These are phyloP conservation scores for Caradrina kadenii DNA, from an alignment of 2,888 invertebrate species.

Conservation along the genomic window DNA sequence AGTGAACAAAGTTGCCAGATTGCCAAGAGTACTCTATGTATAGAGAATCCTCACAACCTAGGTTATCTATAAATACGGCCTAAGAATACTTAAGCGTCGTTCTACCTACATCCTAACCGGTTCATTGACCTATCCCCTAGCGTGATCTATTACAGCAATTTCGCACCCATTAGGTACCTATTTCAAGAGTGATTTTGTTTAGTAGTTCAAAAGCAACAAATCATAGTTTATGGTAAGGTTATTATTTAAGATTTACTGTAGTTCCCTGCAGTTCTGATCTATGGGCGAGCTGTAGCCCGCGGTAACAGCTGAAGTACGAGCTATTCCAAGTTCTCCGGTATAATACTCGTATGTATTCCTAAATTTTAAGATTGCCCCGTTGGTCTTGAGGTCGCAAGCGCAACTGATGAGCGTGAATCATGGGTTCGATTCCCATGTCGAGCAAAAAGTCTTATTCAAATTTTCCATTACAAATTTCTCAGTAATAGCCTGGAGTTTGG, in stretches of 20 bases:
- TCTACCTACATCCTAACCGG: background rate
- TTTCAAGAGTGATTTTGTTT: constrained; percentile 46
- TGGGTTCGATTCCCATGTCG: no score
- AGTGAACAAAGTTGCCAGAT: no score
- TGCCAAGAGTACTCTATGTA: no score
- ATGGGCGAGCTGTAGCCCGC: constrained; percentile 25
- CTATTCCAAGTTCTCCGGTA: background rate
- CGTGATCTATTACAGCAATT: constrained; percentile 20
- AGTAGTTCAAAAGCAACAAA: constrained; percentile 49
- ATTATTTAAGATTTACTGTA: constrained; percentile 52
- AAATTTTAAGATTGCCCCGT: no score
- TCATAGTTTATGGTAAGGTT: constrained; percentile 55
- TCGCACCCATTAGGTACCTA: constrained; percentile 31
- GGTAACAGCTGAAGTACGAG: constrained; percentile 31
- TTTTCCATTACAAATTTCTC: no score
- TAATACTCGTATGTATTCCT: background rate
- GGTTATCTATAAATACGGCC: background rate
- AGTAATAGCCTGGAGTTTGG: no score
- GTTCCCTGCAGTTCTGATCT: constrained; percentile 40
- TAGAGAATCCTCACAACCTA: no score
- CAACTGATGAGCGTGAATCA: no score
- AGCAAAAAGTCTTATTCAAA: no score
- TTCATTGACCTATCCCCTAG: constrained; percentile 25
- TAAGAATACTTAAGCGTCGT: background rate
- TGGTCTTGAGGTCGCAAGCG: no score